Evolutionary conservation across 2,888 invertebrate species (phyloP).

Genomic region (Thera obeliscata): DNA sequence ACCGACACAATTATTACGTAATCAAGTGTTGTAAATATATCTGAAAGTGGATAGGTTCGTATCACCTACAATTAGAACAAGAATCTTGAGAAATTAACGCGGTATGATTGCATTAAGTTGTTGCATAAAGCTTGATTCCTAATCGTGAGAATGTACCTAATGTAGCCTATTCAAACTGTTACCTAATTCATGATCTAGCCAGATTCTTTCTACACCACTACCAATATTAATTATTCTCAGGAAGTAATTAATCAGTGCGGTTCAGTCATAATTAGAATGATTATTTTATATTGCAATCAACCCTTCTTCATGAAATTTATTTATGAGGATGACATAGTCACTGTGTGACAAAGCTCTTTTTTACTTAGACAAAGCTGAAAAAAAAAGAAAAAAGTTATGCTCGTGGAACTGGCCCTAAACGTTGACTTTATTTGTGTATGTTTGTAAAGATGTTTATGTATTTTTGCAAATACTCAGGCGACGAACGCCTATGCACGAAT

Average conservation of each 20-base stretch:
- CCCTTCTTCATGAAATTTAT: too few species aligned
- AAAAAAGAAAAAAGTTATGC: too few species aligned
- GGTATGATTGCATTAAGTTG: constrained; percentile 26
- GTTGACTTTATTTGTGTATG: too few species aligned
- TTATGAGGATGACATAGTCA: too few species aligned
- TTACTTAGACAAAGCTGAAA: too few species aligned
- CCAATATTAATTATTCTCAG: constrained; percentile 21
- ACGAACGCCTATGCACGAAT: too few species aligned
- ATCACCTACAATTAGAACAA: constrained; percentile 9
- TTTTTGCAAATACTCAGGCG: too few species aligned
- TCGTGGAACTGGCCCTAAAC: too few species aligned
- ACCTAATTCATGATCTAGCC: constrained; percentile 47
- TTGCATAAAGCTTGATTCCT: constrained; percentile 43
- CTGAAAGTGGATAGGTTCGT: background rate
- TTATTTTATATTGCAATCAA: constrained; percentile 9
- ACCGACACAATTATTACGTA: background rate
- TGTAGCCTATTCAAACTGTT: constrained; percentile 45
- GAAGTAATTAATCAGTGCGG: constrained; percentile 14
- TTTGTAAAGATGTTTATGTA: too few species aligned
- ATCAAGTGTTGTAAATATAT: background rate
- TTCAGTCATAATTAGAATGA: constrained; percentile 4
- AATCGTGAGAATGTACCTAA: constrained; percentile 51
- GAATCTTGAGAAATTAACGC: constrained; percentile 17
- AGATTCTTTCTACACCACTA: constrained; percentile 33
- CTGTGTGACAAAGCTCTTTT: too few species aligned